These are phyloP conservation scores for Drosophila sturtevanti DNA, from an alignment of 1,140 invertebrate genomes.

Conservation along the genomic window DNA sequence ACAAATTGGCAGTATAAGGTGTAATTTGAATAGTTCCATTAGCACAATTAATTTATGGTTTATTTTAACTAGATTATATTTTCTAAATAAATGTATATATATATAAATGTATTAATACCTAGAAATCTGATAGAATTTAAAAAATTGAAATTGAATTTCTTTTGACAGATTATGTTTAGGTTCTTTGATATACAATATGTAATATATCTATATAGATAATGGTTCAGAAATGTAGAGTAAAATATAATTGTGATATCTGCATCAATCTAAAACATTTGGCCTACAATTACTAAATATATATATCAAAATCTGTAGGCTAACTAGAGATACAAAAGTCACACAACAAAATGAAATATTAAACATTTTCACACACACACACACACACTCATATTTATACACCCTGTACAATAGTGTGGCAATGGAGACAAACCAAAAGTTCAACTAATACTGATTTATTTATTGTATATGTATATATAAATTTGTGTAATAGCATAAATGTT, in stretches of 20 bases:
- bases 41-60: neutral
- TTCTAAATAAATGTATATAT: neutral
- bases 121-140: neutral
- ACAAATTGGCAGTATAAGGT: neutral
- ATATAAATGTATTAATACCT: too few species aligned
- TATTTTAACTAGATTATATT: neutral
- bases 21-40: neutral
- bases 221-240: too few species aligned
- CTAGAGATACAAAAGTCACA: neutral
- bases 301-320: neutral
- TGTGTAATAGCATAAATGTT: constrained; percentile 77
- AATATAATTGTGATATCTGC: neutral
- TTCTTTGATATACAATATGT: neutral
- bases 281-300: constrained; percentile 34
- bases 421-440: constrained; percentile 45
- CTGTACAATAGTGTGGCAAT: constrained; percentile 1
- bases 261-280: constrained; percentile 9
- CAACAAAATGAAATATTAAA: constrained; percentile 62
- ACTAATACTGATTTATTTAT: constrained; percentile 77
- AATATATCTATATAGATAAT: too few species aligned
- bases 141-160: neutral
- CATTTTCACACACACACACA: constrained; percentile 37
- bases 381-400: neutral
- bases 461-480: constrained; percentile 63
- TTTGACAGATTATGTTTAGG: neutral